Percentiles rank a stretch among this genome's conserved stretches.
phyloP scores from a whole-genome alignment of 2,113 vertebrate species.

The Myotis davidii region DNA sequence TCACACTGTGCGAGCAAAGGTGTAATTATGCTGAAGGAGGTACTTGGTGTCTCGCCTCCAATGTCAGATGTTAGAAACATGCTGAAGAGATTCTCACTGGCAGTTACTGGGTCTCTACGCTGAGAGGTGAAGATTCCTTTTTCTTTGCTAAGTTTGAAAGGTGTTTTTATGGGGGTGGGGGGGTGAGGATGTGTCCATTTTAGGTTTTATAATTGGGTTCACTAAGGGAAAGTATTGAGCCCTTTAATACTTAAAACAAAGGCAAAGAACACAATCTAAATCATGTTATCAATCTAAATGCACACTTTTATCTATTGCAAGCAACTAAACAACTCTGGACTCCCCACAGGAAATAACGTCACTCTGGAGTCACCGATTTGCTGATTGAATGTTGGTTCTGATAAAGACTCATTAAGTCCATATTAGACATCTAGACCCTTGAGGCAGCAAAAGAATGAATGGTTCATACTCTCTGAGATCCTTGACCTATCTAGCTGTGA shows the following conservation, averaged over 20 bases:
- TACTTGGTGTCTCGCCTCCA: not conserved
- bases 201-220: not conserved
- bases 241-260: not conserved
- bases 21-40: slow-evolving; percentile 9
- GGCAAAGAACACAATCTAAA: not conserved
- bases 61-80: not conserved
- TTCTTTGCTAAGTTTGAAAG: slow-evolving; percentile 6
- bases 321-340: not conserved
- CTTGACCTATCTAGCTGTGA: not conserved
- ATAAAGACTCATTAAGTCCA: not conserved
- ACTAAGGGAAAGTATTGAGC: not conserved
- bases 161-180: not conserved
- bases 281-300: slow-evolving; percentile 17
- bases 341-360: not conserved
- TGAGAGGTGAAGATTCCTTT: not conserved
- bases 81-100: not conserved
- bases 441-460: not conserved
- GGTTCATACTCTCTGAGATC: not conserved
- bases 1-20: not conserved
- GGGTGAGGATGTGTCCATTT: not conserved
- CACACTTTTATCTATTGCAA: not conserved
- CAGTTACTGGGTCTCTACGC: not conserved
- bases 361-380: not conserved
- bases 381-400: not conserved
- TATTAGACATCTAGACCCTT: not conserved